Conservation (phyloP, 2,113 vertebrate species). For the Myodes glareolus region DNA sequence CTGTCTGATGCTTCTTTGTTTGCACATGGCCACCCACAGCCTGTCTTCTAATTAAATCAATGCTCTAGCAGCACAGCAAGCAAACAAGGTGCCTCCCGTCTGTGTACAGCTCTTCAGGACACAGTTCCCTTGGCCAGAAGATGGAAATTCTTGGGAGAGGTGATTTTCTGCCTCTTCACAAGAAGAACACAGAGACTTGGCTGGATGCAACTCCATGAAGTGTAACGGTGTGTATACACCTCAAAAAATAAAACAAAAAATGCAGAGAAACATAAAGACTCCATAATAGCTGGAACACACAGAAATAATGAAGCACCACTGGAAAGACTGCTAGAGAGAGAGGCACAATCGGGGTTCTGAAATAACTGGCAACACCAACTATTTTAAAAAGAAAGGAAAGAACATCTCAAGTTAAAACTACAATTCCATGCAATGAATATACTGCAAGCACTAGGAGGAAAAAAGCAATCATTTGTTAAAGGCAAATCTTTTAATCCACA, state of each 20-base stretch:
- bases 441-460: background rate
- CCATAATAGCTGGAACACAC: constrained; percentile 71
- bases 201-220: constrained; percentile 80
- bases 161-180: constrained; percentile 82
- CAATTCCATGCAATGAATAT: constrained; percentile 63
- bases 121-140: constrained; percentile 80
- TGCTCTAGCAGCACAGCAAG: constrained; percentile 78
- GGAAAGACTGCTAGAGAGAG: constrained; percentile 61
- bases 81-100: constrained; percentile 78
- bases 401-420: constrained; percentile 54
- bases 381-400: background rate
- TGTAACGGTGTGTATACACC: constrained; percentile 81
- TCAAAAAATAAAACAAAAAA: constrained; percentile 83
- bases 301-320: constrained; percentile 74
- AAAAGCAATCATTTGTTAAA: background rate
- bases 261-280: constrained; percentile 80
- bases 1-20: constrained; percentile 78
- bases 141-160: constrained; percentile 81
- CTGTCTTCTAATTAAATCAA: constrained; percentile 82
- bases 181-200: constrained; percentile 80
- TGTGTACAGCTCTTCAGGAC: constrained; percentile 76
- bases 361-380: constrained; percentile 55
- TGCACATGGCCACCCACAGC: constrained; percentile 80
- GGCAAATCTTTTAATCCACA: constrained; percentile 49
- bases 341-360: constrained; percentile 46